Base-by-base conservation (phyloP, 2,888 invertebrate species). In the Bhutanitis thaidina region DNA sequence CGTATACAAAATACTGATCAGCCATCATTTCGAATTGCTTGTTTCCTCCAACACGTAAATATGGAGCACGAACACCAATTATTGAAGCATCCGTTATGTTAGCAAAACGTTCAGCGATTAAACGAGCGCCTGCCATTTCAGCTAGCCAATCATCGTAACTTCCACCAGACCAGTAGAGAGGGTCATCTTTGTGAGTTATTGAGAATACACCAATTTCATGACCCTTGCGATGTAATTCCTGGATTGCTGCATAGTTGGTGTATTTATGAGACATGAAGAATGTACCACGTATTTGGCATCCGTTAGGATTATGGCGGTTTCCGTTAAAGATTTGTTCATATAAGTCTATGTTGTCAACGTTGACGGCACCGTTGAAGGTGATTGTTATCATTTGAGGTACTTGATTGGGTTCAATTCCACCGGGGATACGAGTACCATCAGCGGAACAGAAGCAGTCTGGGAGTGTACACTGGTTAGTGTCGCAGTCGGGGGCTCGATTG, bases 11-110 rank as follows among this genome's bases (percentile, higher is more conserved):
- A 87, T 95, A 96, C 77, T 97, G 96, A 80, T 97, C 97, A 49
- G 95, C 94, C 97, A 98, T 97, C 97, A 98, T 98, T 83, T 97
- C 96, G 78, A 98, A 98, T 89, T 97, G 97, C 68, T 94, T 96
- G 90, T 97, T 97, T 56, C 98, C 97, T 56, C 98, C 97, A 0
- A 97, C 96, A 46, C 97, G 91, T 46, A 97, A 90, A 74, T 96
- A 97, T 3, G 97, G 97, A 1, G 97, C 97, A 35, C 97, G 93
- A 60, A 96, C 91, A 12, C 96, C 96, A 64, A 97, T 96, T 60
- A 97, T 95, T 4, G 96, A 95, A 37, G 96, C 96, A 73, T 97
- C 97, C 47, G 96, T 95, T 64, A 97, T 96, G 80, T 97, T 97
- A 49, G 97, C 95, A 73, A 97, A 97, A 62, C 96, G 92, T 83